A percentile compares a stretch with the other conserved stretches of the same genome.
phyloP scores from a whole-genome alignment of 2,113 vertebrate species.

The Myodes glareolus region DNA sequence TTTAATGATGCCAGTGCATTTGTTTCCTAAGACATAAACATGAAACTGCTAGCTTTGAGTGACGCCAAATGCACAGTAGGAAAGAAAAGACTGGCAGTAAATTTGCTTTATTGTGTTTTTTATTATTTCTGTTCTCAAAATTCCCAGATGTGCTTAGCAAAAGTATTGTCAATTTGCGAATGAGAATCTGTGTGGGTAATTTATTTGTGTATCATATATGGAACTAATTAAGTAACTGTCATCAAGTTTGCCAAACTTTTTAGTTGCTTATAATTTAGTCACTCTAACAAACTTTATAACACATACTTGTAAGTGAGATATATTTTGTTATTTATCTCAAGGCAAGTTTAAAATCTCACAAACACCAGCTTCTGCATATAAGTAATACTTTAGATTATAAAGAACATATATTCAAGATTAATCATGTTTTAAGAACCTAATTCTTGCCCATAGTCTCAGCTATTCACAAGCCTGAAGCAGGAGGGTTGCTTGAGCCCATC shows the following conservation, averaged over 20 bases:
- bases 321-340: neutral
- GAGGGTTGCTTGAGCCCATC: neutral
- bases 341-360: neutral
- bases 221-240: slow-evolving; percentile 36
- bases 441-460: neutral
- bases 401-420: neutral
- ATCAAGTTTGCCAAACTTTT: slow-evolving; percentile 10
- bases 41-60: neutral
- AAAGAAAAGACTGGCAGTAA: neutral
- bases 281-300: neutral
- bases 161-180: slow-evolving; percentile 21
- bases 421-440: neutral
- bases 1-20: neutral
- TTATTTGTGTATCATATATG: neutral
- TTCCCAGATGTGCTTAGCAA: slow-evolving; percentile 53
- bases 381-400: too few relatives aligned
- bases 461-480: neutral
- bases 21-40: slow-evolving; percentile 13
- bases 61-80: neutral
- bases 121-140: slow-evolving; percentile 39
- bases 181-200: slow-evolving; percentile 4
- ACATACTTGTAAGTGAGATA: slow-evolving; percentile 36
- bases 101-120: slow-evolving; percentile 1
- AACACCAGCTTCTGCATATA: neutral
- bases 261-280: slow-evolving; percentile 14